Evolutionary conservation across 2,797 vertebrate genomes (phyloP).

Genomic region (Columba guinea): DNA sequence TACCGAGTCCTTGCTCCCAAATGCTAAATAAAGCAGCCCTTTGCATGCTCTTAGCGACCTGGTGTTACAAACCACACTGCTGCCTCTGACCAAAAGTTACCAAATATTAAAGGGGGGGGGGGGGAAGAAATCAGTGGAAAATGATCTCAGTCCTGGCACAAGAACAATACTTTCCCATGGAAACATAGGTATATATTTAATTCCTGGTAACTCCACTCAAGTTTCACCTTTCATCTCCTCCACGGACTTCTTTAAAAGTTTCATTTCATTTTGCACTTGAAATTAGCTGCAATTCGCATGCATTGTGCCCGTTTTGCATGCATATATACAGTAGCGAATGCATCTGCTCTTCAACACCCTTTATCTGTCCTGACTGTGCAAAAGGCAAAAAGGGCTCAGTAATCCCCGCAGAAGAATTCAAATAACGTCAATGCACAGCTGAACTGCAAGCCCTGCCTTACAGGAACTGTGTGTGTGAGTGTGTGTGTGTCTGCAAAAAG

Average conservation of each 20-base stretch:
- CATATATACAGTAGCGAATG: constrained; percentile 34
- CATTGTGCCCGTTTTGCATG: constrained; percentile 41
- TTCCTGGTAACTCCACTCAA: constrained; percentile 70
- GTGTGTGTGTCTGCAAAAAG: constrained; percentile 75
- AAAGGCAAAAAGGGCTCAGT: constrained; percentile 74
- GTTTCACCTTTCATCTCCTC: constrained; percentile 74
- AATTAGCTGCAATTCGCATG: constrained; percentile 30
- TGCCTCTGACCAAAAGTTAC: constrained; percentile 71
- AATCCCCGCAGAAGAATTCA: constrained; percentile 80
- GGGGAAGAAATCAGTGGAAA: constrained; percentile 57
- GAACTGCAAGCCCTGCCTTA: constrained; percentile 85
- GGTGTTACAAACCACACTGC: constrained; percentile 26
- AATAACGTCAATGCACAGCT: constrained; percentile 80
- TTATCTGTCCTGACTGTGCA: constrained; percentile 79
- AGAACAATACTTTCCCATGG: constrained; percentile 71
- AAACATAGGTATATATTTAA: constrained; percentile 76
- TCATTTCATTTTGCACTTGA: constrained; percentile 39
- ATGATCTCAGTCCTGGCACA: constrained; percentile 71
- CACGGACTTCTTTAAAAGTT: constrained; percentile 67
- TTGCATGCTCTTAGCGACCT: not conserved
- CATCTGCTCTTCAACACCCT: constrained; percentile 68
- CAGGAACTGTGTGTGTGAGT: constrained; percentile 86
- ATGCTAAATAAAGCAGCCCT: constrained; percentile 23
- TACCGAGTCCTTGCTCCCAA: not conserved
- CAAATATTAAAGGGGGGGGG: constrained; percentile 42